A percentile compares a stretch with the other conserved stretches of the same genome.
These are phyloP conservation scores for Cylas formicarius DNA, from an alignment of 1,140 invertebrate genomes.

Conservation along the genomic window DNA sequence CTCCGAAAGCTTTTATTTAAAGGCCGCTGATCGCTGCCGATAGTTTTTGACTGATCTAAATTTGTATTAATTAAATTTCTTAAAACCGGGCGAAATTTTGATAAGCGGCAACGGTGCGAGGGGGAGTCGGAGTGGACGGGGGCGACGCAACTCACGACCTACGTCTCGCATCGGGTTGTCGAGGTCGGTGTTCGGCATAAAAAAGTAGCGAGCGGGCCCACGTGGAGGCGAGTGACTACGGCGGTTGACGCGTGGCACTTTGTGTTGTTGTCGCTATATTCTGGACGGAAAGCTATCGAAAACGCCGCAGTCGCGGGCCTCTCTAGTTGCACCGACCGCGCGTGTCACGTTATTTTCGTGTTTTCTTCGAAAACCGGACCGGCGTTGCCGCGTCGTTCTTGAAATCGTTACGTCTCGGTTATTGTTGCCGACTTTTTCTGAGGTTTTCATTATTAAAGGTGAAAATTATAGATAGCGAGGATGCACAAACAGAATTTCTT, in stretches of 20 bases:
- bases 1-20: too few relatives aligned
- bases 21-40: too few relatives aligned
- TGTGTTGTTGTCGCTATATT: slow-evolving; percentile 19
- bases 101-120: slow-evolving; percentile 8
- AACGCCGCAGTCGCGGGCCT: slow-evolving; percentile 34
- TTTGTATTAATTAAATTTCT: too few relatives aligned
- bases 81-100: not conserved
- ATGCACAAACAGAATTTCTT: too few relatives aligned
- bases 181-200: slow-evolving; percentile 44
- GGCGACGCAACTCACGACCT: slow-evolving; percentile 31
- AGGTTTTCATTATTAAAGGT: too few relatives aligned
- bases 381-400: slow-evolving; percentile 11
- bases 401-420: too few relatives aligned
- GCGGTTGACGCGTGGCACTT: slow-evolving; percentile 28
- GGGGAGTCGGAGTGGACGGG: slow-evolving; percentile 3
- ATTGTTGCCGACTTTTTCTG: too few relatives aligned
- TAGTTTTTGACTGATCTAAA: too few relatives aligned
- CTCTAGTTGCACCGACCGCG: slow-evolving; percentile 24
- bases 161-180: slow-evolving; percentile 42
- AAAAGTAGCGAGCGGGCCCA: slow-evolving; percentile 36
- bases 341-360: slow-evolving; percentile 27
- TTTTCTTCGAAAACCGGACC: slow-evolving; percentile 5
- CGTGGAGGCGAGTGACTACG: slow-evolving; percentile 44
- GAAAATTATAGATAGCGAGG: too few relatives aligned
- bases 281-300: slow-evolving; percentile 14